Percentiles rank a stretch among this genome's conserved stretches.
These are phyloP conservation scores for Onchidella celtica DNA, from an alignment of 2,888 invertebrate genomes.

Conservation along the genomic window DNA sequence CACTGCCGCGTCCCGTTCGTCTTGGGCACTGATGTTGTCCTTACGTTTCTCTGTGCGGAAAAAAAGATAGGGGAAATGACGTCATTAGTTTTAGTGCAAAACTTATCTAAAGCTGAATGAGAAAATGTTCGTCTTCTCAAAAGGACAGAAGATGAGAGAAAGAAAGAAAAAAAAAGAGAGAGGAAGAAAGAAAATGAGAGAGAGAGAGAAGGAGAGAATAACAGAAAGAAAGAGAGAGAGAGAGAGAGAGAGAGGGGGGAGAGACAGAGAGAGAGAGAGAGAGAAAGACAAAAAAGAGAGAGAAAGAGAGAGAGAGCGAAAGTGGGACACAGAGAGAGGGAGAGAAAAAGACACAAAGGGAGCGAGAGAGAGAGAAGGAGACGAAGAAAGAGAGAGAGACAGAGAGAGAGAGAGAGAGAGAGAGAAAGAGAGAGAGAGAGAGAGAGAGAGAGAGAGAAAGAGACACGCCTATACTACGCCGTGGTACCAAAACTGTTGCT, in stretches of 20 bases:
- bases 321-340: too few species aligned
- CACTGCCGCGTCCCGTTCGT: slow-evolving; percentile 1
- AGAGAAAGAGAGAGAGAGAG: slow-evolving; percentile 13
- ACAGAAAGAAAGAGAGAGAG: too few species aligned
- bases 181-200: neutral
- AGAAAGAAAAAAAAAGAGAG: neutral
- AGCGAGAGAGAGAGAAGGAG: too few species aligned
- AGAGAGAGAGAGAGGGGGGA: neutral
- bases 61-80: neutral
- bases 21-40: neutral
- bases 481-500: too few species aligned
- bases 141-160: neutral
- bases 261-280: neutral
- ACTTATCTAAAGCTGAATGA: neutral
- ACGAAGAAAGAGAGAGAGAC: neutral
- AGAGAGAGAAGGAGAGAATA: neutral
- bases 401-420: neutral
- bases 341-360: too few species aligned
- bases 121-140: neutral
- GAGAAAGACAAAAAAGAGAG: too few species aligned
- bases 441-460: slow-evolving; percentile 20
- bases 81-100: neutral
- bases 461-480: too few species aligned
- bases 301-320: too few species aligned
- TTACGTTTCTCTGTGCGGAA: neutral